Conservation (phyloP, 2,797 vertebrate genomes). For the Taeniopygia guttata region DNA sequence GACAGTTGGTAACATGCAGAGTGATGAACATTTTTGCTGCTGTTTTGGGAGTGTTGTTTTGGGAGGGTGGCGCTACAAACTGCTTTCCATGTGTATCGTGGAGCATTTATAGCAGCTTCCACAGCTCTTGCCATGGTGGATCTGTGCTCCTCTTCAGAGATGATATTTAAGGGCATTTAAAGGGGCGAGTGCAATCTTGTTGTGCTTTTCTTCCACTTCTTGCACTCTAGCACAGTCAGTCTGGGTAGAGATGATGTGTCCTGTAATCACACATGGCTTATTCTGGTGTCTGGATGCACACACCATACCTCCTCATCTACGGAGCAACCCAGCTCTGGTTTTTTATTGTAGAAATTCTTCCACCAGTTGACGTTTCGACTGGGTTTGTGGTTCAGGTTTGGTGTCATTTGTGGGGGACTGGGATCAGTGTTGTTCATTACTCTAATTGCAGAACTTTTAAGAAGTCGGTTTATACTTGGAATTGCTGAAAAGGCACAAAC, state of each 20-base stretch:
- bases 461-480: no score
- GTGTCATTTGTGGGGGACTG: no score
- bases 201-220: neutral
- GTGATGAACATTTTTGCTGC: neutral
- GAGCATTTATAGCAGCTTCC: no score
- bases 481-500: no score
- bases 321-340: neutral
- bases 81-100: no score
- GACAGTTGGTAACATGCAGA: neutral
- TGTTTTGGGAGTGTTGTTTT: no score
- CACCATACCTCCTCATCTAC: neutral
- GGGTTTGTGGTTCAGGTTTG: neutral
- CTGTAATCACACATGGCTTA: neutral
- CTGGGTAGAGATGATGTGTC: neutral
- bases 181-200: neutral
- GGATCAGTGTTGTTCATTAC: neutral
- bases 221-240: neutral
- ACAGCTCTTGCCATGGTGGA: no score
- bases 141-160: no score
- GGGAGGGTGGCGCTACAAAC: no score
- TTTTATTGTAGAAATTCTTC: rapidly evolving
- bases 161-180: no score
- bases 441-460: neutral
- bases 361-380: neutral
- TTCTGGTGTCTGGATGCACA: neutral